These are phyloP conservation scores for Cephalopterus ornatus DNA, from an alignment of 2,113 vertebrate species.

Conservation along the genomic window DNA sequence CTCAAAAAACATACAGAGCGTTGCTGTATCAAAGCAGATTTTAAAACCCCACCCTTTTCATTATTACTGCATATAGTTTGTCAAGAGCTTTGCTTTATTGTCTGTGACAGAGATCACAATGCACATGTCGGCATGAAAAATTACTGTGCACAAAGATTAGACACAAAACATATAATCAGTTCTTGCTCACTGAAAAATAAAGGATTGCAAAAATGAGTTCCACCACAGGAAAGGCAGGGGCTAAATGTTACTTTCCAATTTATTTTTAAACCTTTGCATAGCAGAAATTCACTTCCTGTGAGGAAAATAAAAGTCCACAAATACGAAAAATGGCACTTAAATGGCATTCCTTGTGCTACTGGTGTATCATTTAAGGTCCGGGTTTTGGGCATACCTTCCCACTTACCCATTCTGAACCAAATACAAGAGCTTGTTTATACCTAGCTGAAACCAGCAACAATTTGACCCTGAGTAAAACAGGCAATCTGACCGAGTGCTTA, in stretches of 20 bases:
- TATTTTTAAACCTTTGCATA: not conserved
- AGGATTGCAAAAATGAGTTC: not conserved
- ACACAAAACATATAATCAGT: not conserved
- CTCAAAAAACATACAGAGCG: not conserved
- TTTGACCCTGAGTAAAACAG: not conserved
- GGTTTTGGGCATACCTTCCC: not conserved
- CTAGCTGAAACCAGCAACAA: not conserved
- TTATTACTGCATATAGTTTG: not conserved
- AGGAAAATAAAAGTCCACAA: not conserved
- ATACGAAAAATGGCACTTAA: not conserved
- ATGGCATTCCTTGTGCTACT: not conserved
- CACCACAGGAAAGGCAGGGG: not conserved
- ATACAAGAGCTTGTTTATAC: not conserved
- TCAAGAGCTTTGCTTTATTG: not conserved
- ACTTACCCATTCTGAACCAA: not conserved
- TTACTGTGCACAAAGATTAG: not conserved
- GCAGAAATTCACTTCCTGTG: not conserved
- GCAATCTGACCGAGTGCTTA: rapidly evolving
- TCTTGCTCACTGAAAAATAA: not conserved
- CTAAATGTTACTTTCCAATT: not conserved
- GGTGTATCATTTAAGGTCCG: not conserved
- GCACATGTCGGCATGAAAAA: not conserved
- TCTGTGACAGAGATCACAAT: not conserved
- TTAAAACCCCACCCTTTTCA: not conserved
- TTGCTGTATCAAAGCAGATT: not conserved